phyloP scores from a whole-genome alignment of 2,113 vertebrate genomes.

The Neolamprologus devosi region DNA sequence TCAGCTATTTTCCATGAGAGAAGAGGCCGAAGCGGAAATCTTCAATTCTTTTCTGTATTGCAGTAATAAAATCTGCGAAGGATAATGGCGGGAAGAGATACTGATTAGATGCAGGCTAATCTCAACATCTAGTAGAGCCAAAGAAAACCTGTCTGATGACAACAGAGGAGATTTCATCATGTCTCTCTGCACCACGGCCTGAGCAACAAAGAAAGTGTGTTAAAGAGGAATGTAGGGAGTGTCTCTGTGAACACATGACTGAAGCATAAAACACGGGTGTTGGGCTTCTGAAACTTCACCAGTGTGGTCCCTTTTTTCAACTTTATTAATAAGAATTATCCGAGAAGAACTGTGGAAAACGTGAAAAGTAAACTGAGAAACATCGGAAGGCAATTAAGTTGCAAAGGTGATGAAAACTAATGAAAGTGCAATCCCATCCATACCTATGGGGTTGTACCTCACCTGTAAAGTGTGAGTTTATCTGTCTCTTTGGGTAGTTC shows the following conservation, averaged over 20 bases:
- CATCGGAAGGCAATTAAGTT: neutral
- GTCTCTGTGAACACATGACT: neutral
- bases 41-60: neutral
- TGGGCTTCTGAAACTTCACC: neutral
- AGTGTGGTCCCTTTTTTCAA: neutral
- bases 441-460: neutral
- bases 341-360: neutral
- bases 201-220: neutral
- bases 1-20: neutral
- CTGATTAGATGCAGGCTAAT: neutral
- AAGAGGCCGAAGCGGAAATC: neutral
- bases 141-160: neutral
- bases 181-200: neutral
- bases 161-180: neutral
- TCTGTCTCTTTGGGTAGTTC: neutral
- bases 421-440: neutral
- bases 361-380: neutral
- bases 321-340: neutral
- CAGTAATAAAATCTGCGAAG: neutral
- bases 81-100: neutral
- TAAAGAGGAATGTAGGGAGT: constrained; percentile 9
- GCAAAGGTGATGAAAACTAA: neutral
- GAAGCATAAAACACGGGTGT: neutral
- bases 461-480: neutral
- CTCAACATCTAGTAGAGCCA: neutral